Base-by-base conservation (phyloP, 2,888 invertebrate species). In the Lymantria monacha region DNA sequence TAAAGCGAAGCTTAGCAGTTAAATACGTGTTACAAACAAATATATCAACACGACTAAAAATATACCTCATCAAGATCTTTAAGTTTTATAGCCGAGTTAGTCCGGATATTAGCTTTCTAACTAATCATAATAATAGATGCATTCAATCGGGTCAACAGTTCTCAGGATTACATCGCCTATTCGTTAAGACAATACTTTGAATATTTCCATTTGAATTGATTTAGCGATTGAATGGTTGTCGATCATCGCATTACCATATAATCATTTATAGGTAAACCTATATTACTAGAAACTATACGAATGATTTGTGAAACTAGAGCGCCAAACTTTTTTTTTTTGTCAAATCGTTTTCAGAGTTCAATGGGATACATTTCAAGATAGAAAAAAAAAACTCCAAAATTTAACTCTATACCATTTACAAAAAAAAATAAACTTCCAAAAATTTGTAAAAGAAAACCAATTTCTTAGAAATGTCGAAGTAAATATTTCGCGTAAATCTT, bases 101-200 rank as follows among this genome's bases (percentile, higher is more conserved):
- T 5, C 22, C 22, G 22, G 22, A 3, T 22, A 22, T 22, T 22
- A 5, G 22, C 22, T 22, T 22, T 5, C 3, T 22, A 22, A 22
- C 15, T 22, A 45, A 11, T 37, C 12, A 33, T 22, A 13, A 37
- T 11, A 51, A 53, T 51, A 42, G 54, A 54, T 50, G 48, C 30
- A 61, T 61, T 58, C 53, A 56, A 48, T 53, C 47, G 43, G 53
- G 59, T 62, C 63, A 62, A 66, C 46, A 66, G 66, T 59, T 59
- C 49, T 55, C 40, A 54, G 49, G 65, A 65, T 61, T 59, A 61
- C 51, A 56, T 37, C 30, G 63, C 48, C 49, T 53, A 49, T 54
- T 55, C 50, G 57, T 46, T 51, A 40, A 45, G 63, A 63, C 55
- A 57, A 59, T 53, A 63, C 14, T 45, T 30, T 41, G 55, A 65